Percentiles rank a stretch among this genome's conserved stretches.
Conservation (phyloP, 2,797 vertebrate genomes). For the Iguana delicatissima region DNA sequence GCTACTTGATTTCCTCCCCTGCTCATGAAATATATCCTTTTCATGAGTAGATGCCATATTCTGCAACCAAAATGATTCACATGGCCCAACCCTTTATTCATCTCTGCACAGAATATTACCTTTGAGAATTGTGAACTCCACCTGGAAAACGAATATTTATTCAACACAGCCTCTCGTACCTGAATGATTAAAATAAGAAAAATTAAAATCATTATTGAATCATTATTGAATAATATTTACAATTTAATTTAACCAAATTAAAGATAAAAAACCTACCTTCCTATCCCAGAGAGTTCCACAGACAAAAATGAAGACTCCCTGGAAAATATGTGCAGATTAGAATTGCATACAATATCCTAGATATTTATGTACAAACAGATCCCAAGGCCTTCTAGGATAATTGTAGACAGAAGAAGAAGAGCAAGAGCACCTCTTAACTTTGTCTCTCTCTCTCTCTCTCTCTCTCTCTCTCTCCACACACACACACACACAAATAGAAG, state of each 20-base stretch:
- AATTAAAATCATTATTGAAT: slow-evolving; percentile 39
- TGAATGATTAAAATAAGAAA: slow-evolving; percentile 68
- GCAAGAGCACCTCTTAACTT: not conserved
- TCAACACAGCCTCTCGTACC: slow-evolving; percentile 85
- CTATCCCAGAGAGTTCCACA: slow-evolving; percentile 85
- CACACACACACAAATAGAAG: not conserved
- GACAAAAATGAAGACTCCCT: slow-evolving; percentile 86
- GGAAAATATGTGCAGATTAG: slow-evolving; percentile 60
- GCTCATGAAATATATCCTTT: not conserved
- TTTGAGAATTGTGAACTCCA: slow-evolving; percentile 83
- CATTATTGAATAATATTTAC: not conserved
- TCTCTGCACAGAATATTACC: slow-evolving; percentile 73
- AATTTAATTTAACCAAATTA: not conserved
- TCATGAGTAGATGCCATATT: not conserved
- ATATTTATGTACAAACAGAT: not conserved
- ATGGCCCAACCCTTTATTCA: not conserved
- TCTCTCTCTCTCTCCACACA: no score
- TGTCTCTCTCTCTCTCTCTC: not conserved
- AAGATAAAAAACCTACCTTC: slow-evolving; percentile 76
- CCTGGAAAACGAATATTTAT: slow-evolving; percentile 72
- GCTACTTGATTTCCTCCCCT: no score
- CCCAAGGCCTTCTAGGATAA: no score
- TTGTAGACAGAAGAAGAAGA: not conserved
- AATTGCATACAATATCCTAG: slow-evolving; percentile 23
- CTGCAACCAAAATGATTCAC: not conserved